Conservation (phyloP, 2,888 invertebrate species). For the Hetaerina titia region DNA sequence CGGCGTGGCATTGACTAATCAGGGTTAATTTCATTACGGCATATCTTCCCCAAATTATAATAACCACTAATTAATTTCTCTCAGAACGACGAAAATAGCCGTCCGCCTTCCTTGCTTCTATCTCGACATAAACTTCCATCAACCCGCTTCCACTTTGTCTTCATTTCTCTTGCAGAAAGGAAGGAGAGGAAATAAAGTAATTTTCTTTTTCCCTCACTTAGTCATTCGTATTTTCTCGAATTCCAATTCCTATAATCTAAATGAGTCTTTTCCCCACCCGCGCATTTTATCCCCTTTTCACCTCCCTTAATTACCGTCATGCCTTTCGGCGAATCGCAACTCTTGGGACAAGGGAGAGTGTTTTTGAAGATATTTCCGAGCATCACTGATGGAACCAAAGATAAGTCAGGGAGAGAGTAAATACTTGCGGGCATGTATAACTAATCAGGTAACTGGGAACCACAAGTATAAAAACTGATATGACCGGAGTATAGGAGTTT, state of each 20-base stretch:
- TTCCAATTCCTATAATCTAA: not conserved
- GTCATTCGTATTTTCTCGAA: not conserved
- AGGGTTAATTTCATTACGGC: slow-evolving; percentile 46
- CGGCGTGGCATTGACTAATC: slow-evolving; percentile 47
- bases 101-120: not conserved
- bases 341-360: not conserved
- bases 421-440: too few relatives aligned
- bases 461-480: too few relatives aligned
- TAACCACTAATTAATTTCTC: slow-evolving; percentile 63
- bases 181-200: not conserved
- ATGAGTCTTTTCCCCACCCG: not conserved
- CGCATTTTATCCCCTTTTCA: not conserved
- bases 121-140: slow-evolving; percentile 17
- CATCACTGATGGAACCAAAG: not conserved
- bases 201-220: not conserved
- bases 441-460: too few relatives aligned
- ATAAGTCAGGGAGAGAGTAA: not conserved
- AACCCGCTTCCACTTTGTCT: slow-evolving; percentile 23
- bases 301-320: slow-evolving; percentile 30
- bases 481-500: too few relatives aligned
- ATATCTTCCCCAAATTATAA: slow-evolving; percentile 47
- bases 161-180: slow-evolving; percentile 34
- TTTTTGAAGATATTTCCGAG: not conserved
- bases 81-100: not conserved
- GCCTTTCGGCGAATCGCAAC: not conserved